phyloP scores from a whole-genome alignment of 2,113 vertebrate genomes.

The Brachirus orientalis region DNA sequence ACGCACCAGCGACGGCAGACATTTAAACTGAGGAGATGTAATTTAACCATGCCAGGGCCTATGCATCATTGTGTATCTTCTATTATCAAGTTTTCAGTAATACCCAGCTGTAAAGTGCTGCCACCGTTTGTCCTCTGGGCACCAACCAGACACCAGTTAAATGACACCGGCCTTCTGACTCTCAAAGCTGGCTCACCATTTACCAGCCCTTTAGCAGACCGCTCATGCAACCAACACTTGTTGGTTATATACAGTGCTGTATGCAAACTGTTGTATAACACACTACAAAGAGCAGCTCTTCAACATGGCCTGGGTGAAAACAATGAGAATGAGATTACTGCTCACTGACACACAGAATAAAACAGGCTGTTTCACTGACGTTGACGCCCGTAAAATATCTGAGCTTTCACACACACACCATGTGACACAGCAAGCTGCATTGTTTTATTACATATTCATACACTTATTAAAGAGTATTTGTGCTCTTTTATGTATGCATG shows the following conservation, averaged over 20 bases:
- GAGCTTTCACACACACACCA: no score
- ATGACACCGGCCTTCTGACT: constrained; percentile 18
- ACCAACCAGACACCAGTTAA: constrained; percentile 40
- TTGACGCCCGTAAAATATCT: constrained; percentile 20
- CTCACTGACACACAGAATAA: constrained; percentile 15
- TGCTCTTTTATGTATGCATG: no score
- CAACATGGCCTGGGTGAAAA: constrained; percentile 20
- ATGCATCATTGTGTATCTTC: constrained; percentile 27
- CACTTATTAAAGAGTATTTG: no score
- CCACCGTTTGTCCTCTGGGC: constrained; percentile 34
- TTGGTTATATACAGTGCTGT: neutral
- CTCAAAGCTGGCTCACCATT: constrained; percentile 27
- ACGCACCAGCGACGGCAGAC: constrained; percentile 25
- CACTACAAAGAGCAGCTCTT: constrained; percentile 34
- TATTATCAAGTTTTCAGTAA: constrained; percentile 40
- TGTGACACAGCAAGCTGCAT: neutral
- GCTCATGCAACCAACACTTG: constrained; percentile 25
- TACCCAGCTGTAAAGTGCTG: constrained; percentile 17
- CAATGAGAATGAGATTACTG: constrained; percentile 27
- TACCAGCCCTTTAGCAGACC: constrained; percentile 34
- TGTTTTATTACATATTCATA: no score
- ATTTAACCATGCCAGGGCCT: constrained; percentile 40
- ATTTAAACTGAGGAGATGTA: constrained; percentile 33
- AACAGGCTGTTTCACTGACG: constrained; percentile 19
- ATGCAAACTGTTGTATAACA: constrained; percentile 42